Base-by-base conservation (phyloP, 2,888 invertebrate species). In the Nipponacmea schrenckii region DNA sequence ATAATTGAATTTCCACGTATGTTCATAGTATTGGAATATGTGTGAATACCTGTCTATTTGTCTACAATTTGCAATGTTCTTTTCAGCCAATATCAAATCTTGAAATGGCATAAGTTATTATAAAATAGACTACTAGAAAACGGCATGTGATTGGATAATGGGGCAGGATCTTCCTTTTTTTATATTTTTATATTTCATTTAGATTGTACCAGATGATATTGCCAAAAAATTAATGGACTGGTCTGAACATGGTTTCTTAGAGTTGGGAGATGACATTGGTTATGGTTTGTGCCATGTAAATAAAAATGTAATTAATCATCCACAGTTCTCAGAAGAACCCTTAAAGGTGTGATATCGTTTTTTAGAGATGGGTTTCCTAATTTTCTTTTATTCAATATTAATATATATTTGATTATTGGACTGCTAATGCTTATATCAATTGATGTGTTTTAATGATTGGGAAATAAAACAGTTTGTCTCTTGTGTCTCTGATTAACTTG, bases 161-260 rank as follows among this genome's bases (percentile, higher is more conserved):
- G n/a, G n/a, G n/a, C n/a, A n/a, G n/a, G n/a, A n/a, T n/a, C n/a
- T n/a, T n/a, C n/a, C 5, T 31, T 31, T 39, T 39, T 39, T 10
- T 10, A 39, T 39, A 39, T 39, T 8, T 31, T 31, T 2, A 31
- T 5, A 39, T 15, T 62, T 17, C 69, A 69, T 77, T 7, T 73
- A 87, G 86, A 79, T 85, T n/a, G 77, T 81, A 14, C 75, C 80
- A 20, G 66, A 75, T 44, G 85, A 86, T 71, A 83, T 84, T 79
- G 86, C 84, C 1, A 79, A 77, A 66, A 79, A 81, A 62, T 69
- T 87, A 31, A 79, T 81, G 74, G 74, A 79, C n/a, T 87, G 87
- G 87, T 73, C 76, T n/a, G 81, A 82, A 48, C 73, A 79, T 48
- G 87, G 87, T 17, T 85, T 85, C 72, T 81, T 80, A 26, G 86